Base-by-base conservation (phyloP, 2,888 invertebrate species). In the Erynnis tages region DNA sequence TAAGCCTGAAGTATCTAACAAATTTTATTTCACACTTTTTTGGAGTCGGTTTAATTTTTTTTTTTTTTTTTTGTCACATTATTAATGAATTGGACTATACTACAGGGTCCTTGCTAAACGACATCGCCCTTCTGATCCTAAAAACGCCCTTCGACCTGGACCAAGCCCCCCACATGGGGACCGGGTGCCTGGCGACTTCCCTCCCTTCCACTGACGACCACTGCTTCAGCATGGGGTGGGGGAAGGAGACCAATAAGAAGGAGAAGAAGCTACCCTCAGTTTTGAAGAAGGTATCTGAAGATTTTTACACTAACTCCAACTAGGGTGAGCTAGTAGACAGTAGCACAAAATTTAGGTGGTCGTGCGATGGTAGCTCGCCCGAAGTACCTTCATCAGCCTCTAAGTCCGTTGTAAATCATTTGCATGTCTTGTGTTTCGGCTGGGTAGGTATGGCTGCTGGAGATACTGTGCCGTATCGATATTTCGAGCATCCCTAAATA, bases 211-310 rank as follows among this genome's bases (percentile, higher is more conserved):
- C 49, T 0, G 53, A 50, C 17, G 46, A 53, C 0, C 2, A 34
- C 2, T 64, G 64, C 54, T 61, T 44, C 53, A 59, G 65, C 50
- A 65, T 65, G 65, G 65, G 65, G 8, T 65, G 65, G 65, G 65
- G 65, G 0, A 17, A 38, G 2, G 10, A 60, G 19, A 29, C 32
- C 13, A 30, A 23, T 1, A 2, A 45, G n/a, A 50, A 49, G 6
- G 47, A 55, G 1, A 34, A 47, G 6, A 55, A 13, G 49, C 58
- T 6, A 34, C 35, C 6, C 6, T 32, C 32, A 7, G 37, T 57
- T 19, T 38, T 65, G 19, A 65, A 63, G 30, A 65, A 61, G 60
- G 63, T 62, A 27, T 37, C 8, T 50, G 0, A 34, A n/a, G n/a
- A n/a, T n/a, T n/a, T n/a, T n/a, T n/a, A n/a, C n/a, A n/a, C n/a